phyloP scores from a whole-genome alignment of 2,888 invertebrate species.

The Caenorhabditis sp. region DNA sequence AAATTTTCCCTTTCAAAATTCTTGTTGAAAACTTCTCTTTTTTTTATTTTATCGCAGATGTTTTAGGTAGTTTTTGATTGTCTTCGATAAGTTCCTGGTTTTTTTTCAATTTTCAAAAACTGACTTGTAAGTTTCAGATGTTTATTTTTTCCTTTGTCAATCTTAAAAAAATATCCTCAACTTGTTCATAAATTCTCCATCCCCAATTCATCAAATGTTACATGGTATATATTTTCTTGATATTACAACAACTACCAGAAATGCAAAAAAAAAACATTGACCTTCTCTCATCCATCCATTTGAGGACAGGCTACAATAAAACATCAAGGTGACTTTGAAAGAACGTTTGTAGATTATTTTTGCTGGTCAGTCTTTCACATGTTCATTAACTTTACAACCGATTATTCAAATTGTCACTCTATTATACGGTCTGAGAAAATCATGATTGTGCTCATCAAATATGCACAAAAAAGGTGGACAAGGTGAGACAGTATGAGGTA shows the following conservation, averaged over 20 bases:
- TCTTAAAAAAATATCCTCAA: not conserved
- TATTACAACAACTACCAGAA: not conserved
- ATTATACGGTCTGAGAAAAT: not conserved
- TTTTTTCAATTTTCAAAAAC: no score
- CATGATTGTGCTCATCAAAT: not conserved
- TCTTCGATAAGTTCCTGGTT: no score
- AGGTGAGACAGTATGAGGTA: not conserved
- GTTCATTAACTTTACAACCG: not conserved
- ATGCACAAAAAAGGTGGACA: not conserved
- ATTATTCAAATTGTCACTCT: not conserved
- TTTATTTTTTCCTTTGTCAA: not conserved
- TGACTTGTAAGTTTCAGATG: no score
- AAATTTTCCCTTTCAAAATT: no score
- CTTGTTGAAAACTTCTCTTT: no score
- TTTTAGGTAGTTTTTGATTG: no score
- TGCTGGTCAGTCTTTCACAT: not conserved
- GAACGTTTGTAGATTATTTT: not conserved
- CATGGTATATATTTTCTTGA: not conserved
- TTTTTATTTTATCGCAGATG: no score
- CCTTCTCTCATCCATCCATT: not conserved
- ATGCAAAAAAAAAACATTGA: not conserved
- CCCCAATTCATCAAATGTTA: not conserved
- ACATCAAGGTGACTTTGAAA: not conserved
- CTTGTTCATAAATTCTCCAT: not conserved
- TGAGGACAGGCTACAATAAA: not conserved